These are phyloP conservation scores for Pseudomugil tenellus DNA, from an alignment of 2,797 vertebrate species.

Conservation along the genomic window DNA sequence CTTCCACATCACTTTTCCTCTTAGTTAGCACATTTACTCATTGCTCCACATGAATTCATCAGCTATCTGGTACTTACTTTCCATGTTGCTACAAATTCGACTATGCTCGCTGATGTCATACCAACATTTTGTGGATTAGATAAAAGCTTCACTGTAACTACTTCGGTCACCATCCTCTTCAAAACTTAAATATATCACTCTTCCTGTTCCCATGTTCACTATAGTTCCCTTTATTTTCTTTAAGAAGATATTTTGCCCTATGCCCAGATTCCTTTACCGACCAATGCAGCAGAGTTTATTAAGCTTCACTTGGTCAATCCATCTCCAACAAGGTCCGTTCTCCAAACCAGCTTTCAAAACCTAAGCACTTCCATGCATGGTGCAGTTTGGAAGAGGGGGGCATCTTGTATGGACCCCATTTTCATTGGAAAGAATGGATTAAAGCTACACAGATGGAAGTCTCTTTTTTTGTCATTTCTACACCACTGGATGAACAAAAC, in stretches of 20 bases:
- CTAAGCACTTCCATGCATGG: no score
- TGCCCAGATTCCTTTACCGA: conserved; percentile 1
- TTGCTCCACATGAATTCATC: conserved; percentile 1
- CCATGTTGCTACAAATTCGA: not conserved
- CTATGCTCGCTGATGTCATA: not conserved
- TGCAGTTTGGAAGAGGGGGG: not conserved
- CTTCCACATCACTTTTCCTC: conserved; percentile 5
- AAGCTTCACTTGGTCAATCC: conserved; percentile 33
- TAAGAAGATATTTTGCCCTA: not conserved
- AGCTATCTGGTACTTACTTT: not conserved
- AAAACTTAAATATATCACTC: not conserved
- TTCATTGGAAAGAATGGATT: not conserved
- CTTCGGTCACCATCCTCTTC: not conserved
- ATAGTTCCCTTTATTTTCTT: not conserved
- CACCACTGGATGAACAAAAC: not conserved
- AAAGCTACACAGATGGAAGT: not conserved
- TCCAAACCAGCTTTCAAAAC: conserved; percentile 8
- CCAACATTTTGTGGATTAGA: not conserved
- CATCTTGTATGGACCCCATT: not conserved
- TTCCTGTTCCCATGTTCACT: not conserved
- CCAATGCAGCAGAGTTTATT: conserved; percentile 1
- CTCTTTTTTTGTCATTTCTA: not conserved
- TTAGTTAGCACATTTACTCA: not conserved
- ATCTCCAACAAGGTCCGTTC: conserved; percentile 20
- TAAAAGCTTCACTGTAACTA: not conserved